Conservation (phyloP, 2,888 invertebrate species). For the Incurvaria masculella region DNA sequence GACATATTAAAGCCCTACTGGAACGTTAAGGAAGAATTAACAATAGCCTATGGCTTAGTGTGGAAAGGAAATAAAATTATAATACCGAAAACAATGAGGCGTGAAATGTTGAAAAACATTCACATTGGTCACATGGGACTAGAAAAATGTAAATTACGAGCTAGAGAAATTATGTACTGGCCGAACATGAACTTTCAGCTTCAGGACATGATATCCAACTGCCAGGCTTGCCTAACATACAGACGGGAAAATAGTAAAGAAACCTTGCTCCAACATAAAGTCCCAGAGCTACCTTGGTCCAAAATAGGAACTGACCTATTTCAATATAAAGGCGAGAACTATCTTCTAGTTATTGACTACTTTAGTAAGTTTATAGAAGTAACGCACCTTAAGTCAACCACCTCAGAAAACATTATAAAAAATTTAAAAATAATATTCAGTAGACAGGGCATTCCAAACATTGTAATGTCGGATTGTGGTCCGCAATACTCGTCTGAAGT, state of each 20-base stretch:
- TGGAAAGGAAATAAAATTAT: not conserved
- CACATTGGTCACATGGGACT: slow-evolving; percentile 10
- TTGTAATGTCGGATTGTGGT: slow-evolving; percentile 6
- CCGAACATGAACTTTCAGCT: not conserved
- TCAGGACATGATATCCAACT: too few species aligned
- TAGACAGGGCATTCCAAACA: slow-evolving; percentile 6
- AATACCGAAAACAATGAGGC: not conserved
- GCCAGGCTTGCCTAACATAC: not conserved
- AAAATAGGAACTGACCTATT: slow-evolving; percentile 4
- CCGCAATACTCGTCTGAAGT: slow-evolving; percentile 5
- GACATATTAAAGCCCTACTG: not conserved
- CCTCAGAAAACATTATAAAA: slow-evolving; percentile 2
- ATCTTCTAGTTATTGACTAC: slow-evolving; percentile 8
- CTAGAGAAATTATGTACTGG: slow-evolving; percentile 5
- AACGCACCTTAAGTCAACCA: not conserved
- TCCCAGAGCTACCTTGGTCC: not conserved
- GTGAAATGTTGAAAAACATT: slow-evolving; percentile 3
- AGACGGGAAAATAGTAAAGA: not conserved
- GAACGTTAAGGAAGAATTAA: not conserved
- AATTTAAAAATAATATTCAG: slow-evolving; percentile 4
- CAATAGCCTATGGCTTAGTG: not conserved
- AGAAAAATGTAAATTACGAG: slow-evolving; percentile 8
- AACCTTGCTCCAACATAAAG: not conserved
- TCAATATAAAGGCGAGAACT: slow-evolving; percentile 5
- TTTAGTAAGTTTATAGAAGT: slow-evolving; percentile 9